These are phyloP conservation scores for Columba guinea DNA, from an alignment of 2,797 vertebrate species.

Conservation along the genomic window DNA sequence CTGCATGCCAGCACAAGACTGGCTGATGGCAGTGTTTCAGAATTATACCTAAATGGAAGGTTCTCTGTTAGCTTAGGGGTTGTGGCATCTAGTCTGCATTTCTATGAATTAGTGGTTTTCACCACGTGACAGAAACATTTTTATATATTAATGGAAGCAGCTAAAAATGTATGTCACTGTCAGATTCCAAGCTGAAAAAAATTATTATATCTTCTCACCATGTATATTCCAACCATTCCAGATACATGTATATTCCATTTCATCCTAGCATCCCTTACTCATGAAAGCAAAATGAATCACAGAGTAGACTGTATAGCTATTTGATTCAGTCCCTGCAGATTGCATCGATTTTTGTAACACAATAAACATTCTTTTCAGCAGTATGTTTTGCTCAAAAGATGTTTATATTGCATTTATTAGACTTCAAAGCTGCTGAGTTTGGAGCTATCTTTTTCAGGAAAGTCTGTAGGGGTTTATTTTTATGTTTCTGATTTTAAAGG, in stretches of 20 bases:
- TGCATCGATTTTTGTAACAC: slow-evolving; percentile 49
- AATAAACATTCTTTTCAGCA: slow-evolving; percentile 36
- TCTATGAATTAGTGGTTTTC: slow-evolving; percentile 40
- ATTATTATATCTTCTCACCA: background rate
- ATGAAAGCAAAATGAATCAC: slow-evolving; percentile 46
- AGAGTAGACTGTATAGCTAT: background rate
- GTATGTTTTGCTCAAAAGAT: slow-evolving; percentile 47
- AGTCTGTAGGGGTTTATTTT: slow-evolving; percentile 24
- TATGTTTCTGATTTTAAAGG: slow-evolving; percentile 31
- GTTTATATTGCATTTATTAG: slow-evolving; percentile 45
- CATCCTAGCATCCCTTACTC: slow-evolving; percentile 27
- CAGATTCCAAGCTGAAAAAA: background rate
- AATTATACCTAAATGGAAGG: background rate
- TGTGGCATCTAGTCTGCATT: slow-evolving; percentile 17
- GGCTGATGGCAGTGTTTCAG: slow-evolving; percentile 14
- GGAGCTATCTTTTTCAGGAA: slow-evolving; percentile 9
- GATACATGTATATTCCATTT: slow-evolving; percentile 37
- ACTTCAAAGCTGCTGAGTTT: slow-evolving; percentile 18
- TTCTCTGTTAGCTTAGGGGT: slow-evolving; percentile 18
- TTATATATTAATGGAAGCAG: slow-evolving; percentile 27
- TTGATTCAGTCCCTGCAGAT: slow-evolving; percentile 40
- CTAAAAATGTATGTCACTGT: background rate
- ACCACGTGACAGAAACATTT: background rate
- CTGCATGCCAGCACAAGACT: slow-evolving; percentile 21
- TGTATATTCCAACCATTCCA: slow-evolving; percentile 6